phyloP scores from a whole-genome alignment of 1,140 invertebrate genomes.

The Heliconius melpomene region DNA sequence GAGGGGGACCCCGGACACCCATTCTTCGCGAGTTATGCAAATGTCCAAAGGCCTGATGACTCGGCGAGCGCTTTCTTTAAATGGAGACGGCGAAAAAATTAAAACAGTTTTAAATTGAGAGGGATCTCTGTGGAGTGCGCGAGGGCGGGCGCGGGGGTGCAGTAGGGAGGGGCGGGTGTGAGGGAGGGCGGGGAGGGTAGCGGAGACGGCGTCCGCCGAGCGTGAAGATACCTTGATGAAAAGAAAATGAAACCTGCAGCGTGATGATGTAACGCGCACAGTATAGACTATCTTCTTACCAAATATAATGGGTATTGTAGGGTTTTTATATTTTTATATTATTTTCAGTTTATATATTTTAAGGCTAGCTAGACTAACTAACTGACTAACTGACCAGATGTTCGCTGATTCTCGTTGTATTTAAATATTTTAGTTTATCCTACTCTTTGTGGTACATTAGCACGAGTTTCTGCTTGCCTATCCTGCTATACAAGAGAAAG shows the following conservation, averaged over 20 bases:
- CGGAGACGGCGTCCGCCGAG: slow-evolving; percentile 57
- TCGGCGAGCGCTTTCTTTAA: slow-evolving; percentile 40
- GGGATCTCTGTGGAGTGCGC: slow-evolving; percentile 24
- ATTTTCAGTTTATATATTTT: background rate
- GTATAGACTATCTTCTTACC: slow-evolving; percentile 14
- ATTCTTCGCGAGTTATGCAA: slow-evolving; percentile 33
- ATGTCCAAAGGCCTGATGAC: slow-evolving; percentile 39
- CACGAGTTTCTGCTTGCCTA: too few species aligned
- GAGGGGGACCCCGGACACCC: background rate
- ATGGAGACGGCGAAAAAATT: slow-evolving; percentile 54
- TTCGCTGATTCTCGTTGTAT: too few species aligned
- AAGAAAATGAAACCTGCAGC: slow-evolving; percentile 68
- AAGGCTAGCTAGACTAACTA: too few species aligned
- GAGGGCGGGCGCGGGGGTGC: slow-evolving; percentile 17
- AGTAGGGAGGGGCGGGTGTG: slow-evolving; percentile 19
- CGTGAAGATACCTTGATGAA: slow-evolving; percentile 73
- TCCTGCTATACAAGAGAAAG: too few species aligned
- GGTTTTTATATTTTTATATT: background rate
- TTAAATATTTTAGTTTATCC: too few species aligned
- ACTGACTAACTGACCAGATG: too few species aligned
- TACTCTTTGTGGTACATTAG: too few species aligned
- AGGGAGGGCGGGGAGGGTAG: slow-evolving; percentile 25
- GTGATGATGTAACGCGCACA: slow-evolving; percentile 47
- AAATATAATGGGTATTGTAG: background rate
- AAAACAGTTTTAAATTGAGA: slow-evolving; percentile 60